Base-by-base conservation (phyloP, 92 coral and sea anemone genomes). In the Actinernus sp. region DNA sequence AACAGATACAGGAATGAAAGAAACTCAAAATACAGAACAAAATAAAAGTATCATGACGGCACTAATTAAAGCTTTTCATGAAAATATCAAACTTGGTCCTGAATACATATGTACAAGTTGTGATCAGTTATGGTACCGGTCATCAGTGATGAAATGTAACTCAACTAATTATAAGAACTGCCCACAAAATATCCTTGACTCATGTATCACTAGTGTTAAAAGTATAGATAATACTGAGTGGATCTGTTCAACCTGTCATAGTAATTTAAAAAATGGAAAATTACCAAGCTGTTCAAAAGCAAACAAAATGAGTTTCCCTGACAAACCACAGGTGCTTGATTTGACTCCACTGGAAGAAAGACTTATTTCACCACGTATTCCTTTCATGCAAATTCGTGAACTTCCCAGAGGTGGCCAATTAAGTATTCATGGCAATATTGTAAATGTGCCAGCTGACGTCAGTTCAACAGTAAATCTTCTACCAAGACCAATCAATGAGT, bases 391-490 rank as follows among this genome's bases (percentile, higher is more conserved):
- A 53, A 61, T 79, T 0, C 82, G 86, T 50, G 86, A 84, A 77
- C 75, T 83, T 10, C 85, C 90, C 13, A 76, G 90, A 55, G 90
- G 90, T 31, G 80, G 86, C 36, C 90, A 84, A 55, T 32, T 84
- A 16, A 37, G 36, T 16, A 76, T 83, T 34, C 75, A 76, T 68
- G 90, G 90, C 3, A 85, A 79, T 41, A 59, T 86, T 6, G 92
- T 86, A 0, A 86, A 81, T 68, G 81, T 87, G 24, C 93, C 88
- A 33, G 47, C 70, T 68, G 81, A 87, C 62, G 88, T 87, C 18
- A 81, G 69, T 59, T 74, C 91, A 74, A 87, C 85, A 34, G 85
- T 87, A 10, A 52, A 68, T 49, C 19, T 26, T 17, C 73, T 87
- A 1, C 88, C 93, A 1, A 65, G 93, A 43, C 67, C 68, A 5